Evolutionary conservation across 2,113 vertebrate genomes (phyloP), one percentile per base, ranked within the genome.

Genomic region (Engraulis encrasicolus): DNA sequence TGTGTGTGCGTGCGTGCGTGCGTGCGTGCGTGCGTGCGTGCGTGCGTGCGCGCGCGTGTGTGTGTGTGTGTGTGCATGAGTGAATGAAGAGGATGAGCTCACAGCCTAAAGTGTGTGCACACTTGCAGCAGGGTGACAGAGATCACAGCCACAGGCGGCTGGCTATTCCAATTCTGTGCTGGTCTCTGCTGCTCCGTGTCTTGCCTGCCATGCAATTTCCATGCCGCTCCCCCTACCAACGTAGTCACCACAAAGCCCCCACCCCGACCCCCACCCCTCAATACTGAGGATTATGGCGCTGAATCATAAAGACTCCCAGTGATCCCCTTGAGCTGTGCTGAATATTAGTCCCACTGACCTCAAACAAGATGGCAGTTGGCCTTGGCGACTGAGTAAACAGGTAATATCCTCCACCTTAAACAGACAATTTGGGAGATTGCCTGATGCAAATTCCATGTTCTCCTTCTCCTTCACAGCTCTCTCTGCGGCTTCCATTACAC

Each of bases 401-500:
- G 91, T 92, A 91, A 92, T 92, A 91, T 90, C 89, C 84, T n/a
- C 84, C 84, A 58, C 52, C 89, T 91, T 89, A 91, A 92, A 92
- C 85, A 90, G 83, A 87, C 80, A 52, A 84, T 85, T 91, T 86
- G n/a, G n/a, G n/a, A n/a, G n/a, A 93, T 91, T 89, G 89, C 90
- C 89, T 86, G 87, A 93, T 94, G 92, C 90, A 92, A 92, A 94
- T 93, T 84, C 84, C 82, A 58, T n/a, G 85, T 85, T 85, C 85
- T 78, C 27, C 79, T 79, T 86, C 84, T 81, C 71, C 82, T 77
- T 89, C 86, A 3, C 40, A 3, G 40, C 40, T 45, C 40, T 74
- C 85, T 87, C 86, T 88, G 86, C 90, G 86, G 90, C 85, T 90
- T 93, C 90, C 87, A 94, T 93, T 92, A 91, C 91, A 86, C 89